A percentile compares a stretch with the other conserved stretches of the same genome.
Evolutionary conservation across 2,888 invertebrate genomes (phyloP).

Genomic region (Catocala fraxini): DNA sequence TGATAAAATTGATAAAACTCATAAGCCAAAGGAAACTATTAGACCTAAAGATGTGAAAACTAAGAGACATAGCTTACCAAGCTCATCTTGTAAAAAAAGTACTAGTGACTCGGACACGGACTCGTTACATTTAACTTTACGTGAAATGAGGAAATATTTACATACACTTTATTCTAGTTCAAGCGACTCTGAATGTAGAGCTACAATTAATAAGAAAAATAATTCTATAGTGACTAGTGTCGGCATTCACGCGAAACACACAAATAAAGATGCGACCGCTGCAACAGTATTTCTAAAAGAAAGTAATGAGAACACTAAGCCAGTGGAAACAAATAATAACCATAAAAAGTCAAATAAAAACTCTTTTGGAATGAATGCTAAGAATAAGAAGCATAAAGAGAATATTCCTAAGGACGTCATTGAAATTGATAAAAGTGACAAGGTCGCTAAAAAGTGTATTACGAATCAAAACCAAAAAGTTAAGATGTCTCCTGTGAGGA

Average conservation of each 20-base stretch:
- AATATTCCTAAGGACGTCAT: constrained; percentile 65
- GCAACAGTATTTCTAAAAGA: constrained; percentile 70
- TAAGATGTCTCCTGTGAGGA: constrained; percentile 89
- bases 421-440: constrained; percentile 82
- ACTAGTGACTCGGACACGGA: constrained; percentile 89
- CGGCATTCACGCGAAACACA: constrained; percentile 68
- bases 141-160: constrained; percentile 94
- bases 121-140: constrained; percentile 93
- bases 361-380: constrained; percentile 88
- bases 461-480: constrained; percentile 70
- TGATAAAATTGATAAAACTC: constrained; percentile 66
- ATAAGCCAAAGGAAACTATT: constrained; percentile 66
- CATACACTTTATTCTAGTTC: constrained; percentile 94
- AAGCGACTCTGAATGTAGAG: constrained; percentile 89
- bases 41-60: constrained; percentile 78
- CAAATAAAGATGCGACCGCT: constrained; percentile 68
- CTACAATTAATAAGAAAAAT: constrained; percentile 81
- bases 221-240: constrained; percentile 80
- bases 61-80: constrained; percentile 91
- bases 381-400: constrained; percentile 88
- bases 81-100: constrained; percentile 88
- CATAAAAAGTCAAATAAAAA: constrained; percentile 84
- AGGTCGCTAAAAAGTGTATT: constrained; percentile 61
- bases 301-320: constrained; percentile 66
- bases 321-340: constrained; percentile 80